Conservation (phyloP, 1,140 invertebrate species). For the Varroa destructor region DNA sequence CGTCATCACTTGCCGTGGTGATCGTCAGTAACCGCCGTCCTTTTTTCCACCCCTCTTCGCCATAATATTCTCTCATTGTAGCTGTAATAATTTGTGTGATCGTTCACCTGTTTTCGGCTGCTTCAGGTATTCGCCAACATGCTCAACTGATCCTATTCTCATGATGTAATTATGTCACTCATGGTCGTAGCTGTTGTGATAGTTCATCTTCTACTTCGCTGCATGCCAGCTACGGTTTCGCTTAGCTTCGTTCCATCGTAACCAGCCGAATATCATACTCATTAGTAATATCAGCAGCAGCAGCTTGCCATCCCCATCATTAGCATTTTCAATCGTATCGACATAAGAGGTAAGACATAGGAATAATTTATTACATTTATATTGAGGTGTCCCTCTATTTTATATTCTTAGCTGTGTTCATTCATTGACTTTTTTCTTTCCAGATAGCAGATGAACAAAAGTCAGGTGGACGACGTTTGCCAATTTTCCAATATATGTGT, state of each 20-base stretch:
- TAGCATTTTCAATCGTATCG: neutral
- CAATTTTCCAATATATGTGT: neutral
- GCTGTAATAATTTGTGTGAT: no score
- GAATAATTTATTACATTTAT: neutral
- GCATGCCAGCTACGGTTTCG: neutral
- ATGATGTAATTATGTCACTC: neutral
- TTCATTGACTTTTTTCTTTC: neutral
- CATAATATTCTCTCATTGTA: no score
- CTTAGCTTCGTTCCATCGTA: neutral
- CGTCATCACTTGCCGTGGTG: no score
- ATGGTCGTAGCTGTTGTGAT: neutral
- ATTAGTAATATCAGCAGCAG: neutral
- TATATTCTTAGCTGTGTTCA: neutral
- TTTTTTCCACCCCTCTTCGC: no score
- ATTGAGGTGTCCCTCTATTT: neutral
- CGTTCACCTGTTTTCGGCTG: no score
- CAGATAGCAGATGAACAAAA: neutral
- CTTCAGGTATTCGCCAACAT: no score
- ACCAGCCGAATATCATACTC: neutral
- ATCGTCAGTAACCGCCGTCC: no score
- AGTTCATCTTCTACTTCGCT: conserved; percentile 5
- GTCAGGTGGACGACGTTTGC: neutral
- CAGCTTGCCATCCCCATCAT: conserved; percentile 1
- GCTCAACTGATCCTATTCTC: neutral
- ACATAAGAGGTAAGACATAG: neutral